These are phyloP conservation scores for Eleutherodactylus coqui DNA, from an alignment of 2,797 vertebrate genomes.

Conservation along the genomic window DNA sequence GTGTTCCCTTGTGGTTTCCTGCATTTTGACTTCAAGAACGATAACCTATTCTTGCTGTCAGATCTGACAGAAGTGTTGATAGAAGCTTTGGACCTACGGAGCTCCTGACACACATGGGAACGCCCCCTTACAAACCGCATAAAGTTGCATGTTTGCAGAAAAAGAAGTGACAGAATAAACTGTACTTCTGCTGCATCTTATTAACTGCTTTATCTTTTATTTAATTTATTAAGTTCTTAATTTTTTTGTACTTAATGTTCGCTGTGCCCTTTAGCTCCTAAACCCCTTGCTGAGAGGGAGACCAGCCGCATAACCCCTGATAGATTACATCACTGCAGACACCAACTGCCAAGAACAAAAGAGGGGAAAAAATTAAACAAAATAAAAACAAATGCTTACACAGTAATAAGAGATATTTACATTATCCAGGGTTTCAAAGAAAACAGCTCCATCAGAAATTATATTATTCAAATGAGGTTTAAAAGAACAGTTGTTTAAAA, in stretches of 20 bases:
- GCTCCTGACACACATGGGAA: neutral
- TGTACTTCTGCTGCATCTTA: neutral
- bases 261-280: slow-evolving; percentile 23
- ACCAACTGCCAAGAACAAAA: slow-evolving; percentile 70
- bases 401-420: slow-evolving; percentile 58
- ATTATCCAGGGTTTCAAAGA: slow-evolving; percentile 59
- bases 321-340: slow-evolving; percentile 73
- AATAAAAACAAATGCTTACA: slow-evolving; percentile 60
- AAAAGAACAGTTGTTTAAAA: slow-evolving; percentile 44
- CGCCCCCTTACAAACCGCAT: neutral
- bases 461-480: slow-evolving; percentile 56
- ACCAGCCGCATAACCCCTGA: slow-evolving; percentile 67
- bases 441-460: slow-evolving; percentile 41
- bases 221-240: neutral
- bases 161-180: neutral
- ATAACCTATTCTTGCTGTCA: neutral
- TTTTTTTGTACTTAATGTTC: neutral
- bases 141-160: neutral
- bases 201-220: neutral
- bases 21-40: too few species aligned
- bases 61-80: neutral
- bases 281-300: slow-evolving; percentile 55
- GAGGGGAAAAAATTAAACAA: slow-evolving; percentile 45
- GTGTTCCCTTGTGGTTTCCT: too few species aligned
- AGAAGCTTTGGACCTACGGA: too few species aligned